Percentiles rank a stretch among this genome's conserved stretches.
Conservation (phyloP, 2,888 invertebrate species). For the Caenorhabditis auriculariae region DNA sequence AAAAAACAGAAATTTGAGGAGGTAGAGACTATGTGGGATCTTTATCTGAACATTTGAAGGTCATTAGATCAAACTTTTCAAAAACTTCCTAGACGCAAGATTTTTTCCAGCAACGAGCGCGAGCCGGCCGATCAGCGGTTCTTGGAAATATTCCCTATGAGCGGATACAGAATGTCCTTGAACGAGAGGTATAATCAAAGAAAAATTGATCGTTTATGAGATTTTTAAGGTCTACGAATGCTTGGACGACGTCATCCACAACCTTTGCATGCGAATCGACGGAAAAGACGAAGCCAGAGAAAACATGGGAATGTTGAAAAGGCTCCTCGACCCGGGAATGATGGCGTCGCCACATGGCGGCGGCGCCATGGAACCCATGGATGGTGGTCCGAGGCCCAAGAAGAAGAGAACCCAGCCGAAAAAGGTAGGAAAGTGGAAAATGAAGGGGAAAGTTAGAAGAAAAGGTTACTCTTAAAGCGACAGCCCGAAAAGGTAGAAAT, state of each 20-base stretch:
- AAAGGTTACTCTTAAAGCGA: too few relatives aligned
- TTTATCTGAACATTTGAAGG: too few relatives aligned
- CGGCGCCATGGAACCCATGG: background rate
- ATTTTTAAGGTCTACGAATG: slow-evolving; percentile 26
- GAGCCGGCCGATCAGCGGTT: background rate
- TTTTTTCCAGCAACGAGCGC: background rate
- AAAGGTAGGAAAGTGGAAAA: slow-evolving; percentile 23
- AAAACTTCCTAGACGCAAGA: too few relatives aligned
- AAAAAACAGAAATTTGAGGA: too few relatives aligned
- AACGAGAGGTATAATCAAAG: slow-evolving; percentile 3
- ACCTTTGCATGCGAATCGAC: slow-evolving; percentile 10
- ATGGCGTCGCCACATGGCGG: slow-evolving; percentile 1
- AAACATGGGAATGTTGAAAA: slow-evolving; percentile 2
- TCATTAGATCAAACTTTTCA: too few relatives aligned
- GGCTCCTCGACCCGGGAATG: slow-evolving; percentile 4
- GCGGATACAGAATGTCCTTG: slow-evolving; percentile 6
- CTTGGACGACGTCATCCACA: slow-evolving; percentile 31
- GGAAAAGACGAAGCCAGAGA: background rate
- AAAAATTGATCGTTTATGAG: background rate
- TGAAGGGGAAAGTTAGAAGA: too few relatives aligned
- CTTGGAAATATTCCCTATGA: slow-evolving; percentile 14
- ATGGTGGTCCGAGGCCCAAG: slow-evolving; percentile 42
- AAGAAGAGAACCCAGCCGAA: slow-evolving; percentile 52
- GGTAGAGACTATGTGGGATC: too few relatives aligned
- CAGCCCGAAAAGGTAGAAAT: too few relatives aligned